Conservation (phyloP, 2,797 vertebrate species). For the Arctocebus calabarensis region DNA sequence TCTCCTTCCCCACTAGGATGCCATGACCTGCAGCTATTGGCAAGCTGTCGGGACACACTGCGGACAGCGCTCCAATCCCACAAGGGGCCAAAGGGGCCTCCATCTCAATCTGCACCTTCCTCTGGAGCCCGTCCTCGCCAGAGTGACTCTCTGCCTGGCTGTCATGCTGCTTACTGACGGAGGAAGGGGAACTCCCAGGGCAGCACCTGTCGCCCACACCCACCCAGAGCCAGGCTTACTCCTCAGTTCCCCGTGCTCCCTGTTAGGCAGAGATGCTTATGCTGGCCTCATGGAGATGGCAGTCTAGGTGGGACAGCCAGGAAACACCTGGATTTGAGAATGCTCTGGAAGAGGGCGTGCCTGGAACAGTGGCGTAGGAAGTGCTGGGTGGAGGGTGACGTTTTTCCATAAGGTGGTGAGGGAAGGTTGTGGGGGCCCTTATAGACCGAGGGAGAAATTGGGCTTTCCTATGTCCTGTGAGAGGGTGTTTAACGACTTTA, state of each 20-base stretch:
- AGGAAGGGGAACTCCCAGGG: neutral
- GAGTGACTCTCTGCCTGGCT: neutral
- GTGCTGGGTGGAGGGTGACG: neutral
- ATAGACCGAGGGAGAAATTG: neutral
- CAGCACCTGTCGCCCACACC: neutral
- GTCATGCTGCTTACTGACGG: neutral
- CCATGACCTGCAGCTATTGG: neutral
- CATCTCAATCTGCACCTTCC: neutral
- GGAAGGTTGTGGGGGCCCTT: neutral
- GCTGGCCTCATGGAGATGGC: neutral
- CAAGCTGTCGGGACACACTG: neutral
- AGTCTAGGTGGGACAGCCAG: neutral
- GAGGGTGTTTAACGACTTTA: neutral
- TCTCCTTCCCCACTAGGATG: neutral
- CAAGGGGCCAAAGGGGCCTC: neutral
- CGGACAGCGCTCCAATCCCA: neutral
- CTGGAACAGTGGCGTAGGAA: neutral
- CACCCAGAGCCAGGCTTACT: neutral
- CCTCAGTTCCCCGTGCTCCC: neutral
- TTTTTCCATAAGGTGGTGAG: neutral
- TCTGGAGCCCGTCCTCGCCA: neutral
- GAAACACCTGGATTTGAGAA: neutral
- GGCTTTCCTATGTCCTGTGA: neutral
- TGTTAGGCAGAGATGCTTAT: neutral
- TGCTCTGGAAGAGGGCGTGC: neutral